Percentiles rank a stretch among this genome's conserved stretches.
These are phyloP conservation scores for Crotalus horridus DNA, from an alignment of 2,113 vertebrate genomes.

Conservation along the genomic window DNA sequence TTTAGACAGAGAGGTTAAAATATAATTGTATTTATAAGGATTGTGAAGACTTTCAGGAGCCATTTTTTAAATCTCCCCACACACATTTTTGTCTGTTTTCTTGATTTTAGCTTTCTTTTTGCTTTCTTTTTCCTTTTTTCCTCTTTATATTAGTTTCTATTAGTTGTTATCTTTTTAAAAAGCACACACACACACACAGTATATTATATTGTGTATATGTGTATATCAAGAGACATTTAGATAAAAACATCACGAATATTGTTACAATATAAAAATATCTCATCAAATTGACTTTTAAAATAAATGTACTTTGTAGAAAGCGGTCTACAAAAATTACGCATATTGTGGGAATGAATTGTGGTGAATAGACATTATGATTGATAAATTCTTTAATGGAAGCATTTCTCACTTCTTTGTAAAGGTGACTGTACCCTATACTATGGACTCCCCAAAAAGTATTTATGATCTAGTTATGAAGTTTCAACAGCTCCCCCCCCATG, in stretches of 20 bases:
- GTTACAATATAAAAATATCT: neutral
- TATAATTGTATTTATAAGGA: neutral
- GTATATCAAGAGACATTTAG: too few relatives aligned
- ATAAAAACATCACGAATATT: neutral
- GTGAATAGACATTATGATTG: neutral
- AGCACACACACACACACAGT: too few relatives aligned
- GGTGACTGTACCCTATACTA: neutral
- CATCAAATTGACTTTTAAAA: neutral
- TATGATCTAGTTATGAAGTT: too few relatives aligned
- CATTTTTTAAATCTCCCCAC: neutral
- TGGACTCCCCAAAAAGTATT: too few relatives aligned
- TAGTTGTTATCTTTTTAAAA: too few relatives aligned
- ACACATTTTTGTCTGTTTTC: neutral
- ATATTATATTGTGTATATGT: too few relatives aligned
- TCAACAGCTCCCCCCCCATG: too few relatives aligned
- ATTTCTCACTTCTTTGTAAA: neutral
- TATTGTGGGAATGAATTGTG: neutral
- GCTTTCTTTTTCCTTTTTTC: neutral
- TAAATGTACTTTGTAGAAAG: neutral
- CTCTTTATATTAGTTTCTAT: neutral
- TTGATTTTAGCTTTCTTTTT: neutral
- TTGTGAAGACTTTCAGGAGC: neutral
- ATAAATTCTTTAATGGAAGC: neutral
- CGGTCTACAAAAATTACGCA: neutral
- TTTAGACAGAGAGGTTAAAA: neutral